Percentiles rank a stretch among this genome's conserved stretches.
Conservation (phyloP, 2,113 vertebrate species). For the Halichoeres trimaculatus region DNA sequence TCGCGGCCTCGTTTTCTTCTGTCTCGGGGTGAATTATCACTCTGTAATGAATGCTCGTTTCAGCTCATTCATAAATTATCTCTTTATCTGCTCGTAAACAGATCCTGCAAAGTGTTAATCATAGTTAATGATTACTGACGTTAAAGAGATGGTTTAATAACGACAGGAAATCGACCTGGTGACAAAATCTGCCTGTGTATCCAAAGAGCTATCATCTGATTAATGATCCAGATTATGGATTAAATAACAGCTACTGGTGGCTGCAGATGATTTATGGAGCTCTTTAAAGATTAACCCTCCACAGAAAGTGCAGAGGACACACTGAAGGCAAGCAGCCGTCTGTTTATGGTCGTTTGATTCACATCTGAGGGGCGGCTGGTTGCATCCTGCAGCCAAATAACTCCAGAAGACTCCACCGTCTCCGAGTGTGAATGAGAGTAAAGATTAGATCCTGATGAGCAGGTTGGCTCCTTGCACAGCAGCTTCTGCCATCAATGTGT, state of each 20-base stretch:
- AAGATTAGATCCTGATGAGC: no score
- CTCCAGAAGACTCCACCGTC: neutral
- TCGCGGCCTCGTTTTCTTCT: neutral
- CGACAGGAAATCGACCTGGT: neutral
- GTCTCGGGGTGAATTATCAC: slow-evolving; percentile 24
- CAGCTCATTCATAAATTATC: slow-evolving; percentile 30
- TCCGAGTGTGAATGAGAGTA: neutral
- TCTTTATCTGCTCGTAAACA: neutral
- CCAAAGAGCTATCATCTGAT: no score
- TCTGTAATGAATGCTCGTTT: slow-evolving; percentile 12
- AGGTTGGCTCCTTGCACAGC: neutral
- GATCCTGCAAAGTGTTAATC: neutral
- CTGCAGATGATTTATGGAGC: neutral
- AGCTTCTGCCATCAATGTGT: neutral
- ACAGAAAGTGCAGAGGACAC: neutral
- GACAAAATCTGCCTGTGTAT: neutral
- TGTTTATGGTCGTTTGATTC: no score
- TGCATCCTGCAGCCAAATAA: no score
- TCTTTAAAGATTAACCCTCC: neutral
- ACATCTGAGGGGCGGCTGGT: no score
- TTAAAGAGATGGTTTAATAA: slow-evolving; percentile 11
- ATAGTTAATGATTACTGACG: neutral
- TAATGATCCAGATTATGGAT: slow-evolving; percentile 7
- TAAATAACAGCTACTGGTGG: neutral
- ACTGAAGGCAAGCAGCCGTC: neutral